Base-by-base conservation (phyloP, 2,888 invertebrate species). In the Pseudoips prasinana region DNA sequence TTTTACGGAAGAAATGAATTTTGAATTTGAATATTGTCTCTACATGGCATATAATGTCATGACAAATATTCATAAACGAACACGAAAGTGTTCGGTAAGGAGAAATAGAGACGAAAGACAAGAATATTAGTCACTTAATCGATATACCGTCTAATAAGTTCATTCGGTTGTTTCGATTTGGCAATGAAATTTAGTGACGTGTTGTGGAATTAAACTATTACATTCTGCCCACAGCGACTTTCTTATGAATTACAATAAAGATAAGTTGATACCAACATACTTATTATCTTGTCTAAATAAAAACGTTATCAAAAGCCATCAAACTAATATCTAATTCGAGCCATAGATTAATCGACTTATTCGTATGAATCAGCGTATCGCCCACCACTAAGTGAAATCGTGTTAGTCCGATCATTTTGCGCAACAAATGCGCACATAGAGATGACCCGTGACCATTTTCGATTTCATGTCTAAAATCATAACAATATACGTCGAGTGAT, bases 381-480 rank as follows among this genome's bases (percentile, higher is more conserved):
- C 56, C 59, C 59, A 57, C 55, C 58, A 45, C 41, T 51, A 70
- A 77, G 83, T 81, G 82, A 82, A 84, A 84, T 76, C 76, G 56
- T 73, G 70, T 58, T 54, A 60, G 41, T 39, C 46, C 64, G 52
- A 72, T 68, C 67, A 62, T 62, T 73, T 73, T 73, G 72, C 77
- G 74, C 79, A 76, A 80, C 65, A 56, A 66, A 65, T 55, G 54
- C 65, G 64, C 70, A 65, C 70, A 68, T 70, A 67, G 50, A 60
- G 73, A 74, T 78, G 84, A 83, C 81, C 82, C 76, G 73, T 63
- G 78, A 80, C 73, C 68, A 70, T 81, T 81, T 77, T 74, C 74
- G 75, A 81, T 79, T 81, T 75, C 82, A 83, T 77, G 82, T 79
- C 72, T 75, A 71, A 80, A 84, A 82, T 79, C 75, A 74, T 80